Percentiles rank a stretch among this genome's conserved stretches.
These are phyloP conservation scores for Podarcis muralis DNA, from an alignment of 2,113 vertebrate genomes.

Conservation along the genomic window DNA sequence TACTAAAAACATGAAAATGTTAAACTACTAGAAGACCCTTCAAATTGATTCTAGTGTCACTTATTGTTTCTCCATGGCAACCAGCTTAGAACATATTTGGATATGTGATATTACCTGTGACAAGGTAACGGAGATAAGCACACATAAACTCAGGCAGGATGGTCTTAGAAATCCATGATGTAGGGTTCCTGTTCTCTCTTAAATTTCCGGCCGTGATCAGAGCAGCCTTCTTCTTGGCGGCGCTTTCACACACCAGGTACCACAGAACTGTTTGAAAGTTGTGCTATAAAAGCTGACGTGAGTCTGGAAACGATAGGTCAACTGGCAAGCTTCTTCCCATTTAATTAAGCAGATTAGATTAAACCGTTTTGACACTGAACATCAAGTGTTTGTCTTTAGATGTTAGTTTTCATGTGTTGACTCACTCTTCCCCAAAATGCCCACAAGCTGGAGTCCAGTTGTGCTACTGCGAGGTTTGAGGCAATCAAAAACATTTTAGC, in stretches of 20 bases:
- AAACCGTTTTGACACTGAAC: background rate
- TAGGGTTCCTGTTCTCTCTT: no score
- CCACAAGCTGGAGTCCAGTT: background rate
- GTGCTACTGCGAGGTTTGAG: background rate
- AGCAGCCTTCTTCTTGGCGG: background rate
- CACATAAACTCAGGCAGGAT: no score
- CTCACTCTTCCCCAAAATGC: conserved; percentile 14
- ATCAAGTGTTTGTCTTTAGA: conserved; percentile 20
- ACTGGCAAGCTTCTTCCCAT: background rate
- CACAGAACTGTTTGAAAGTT: background rate
- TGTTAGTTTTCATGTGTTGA: background rate
- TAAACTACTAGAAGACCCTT: no score
- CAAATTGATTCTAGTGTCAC: no score
- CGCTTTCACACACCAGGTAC: background rate
- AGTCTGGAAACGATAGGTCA: background rate
- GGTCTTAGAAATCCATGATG: no score
- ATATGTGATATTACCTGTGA: no score
- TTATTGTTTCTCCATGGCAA: no score
- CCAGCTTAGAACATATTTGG: no score
- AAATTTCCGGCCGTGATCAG: no score
- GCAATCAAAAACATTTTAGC: background rate
- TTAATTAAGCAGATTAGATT: background rate
- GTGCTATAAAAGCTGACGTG: background rate
- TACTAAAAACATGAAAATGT: no score
- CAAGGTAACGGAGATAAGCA: no score